Base-by-base conservation (phyloP, 2,797 vertebrate genomes). In the Atherinosoma microstoma region DNA sequence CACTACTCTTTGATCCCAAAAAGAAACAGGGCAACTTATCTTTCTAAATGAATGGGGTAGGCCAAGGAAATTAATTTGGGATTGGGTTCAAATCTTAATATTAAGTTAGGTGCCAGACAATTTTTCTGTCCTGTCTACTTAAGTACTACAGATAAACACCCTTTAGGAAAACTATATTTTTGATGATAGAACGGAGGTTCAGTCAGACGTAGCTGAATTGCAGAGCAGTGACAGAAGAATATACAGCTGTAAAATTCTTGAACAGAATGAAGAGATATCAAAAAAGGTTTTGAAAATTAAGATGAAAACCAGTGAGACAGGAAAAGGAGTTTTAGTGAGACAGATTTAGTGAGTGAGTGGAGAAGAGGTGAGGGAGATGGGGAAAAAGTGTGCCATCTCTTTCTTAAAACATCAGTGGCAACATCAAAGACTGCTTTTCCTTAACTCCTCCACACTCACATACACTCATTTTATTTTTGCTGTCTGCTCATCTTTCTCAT, bases 401-500 rank as follows among this genome's bases (percentile, higher is more conserved):
- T 59, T 74, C 61, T 75, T 73, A 73, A 78, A 83, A 76, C 2
- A 30, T 70, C 75, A 76, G 51, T 13, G 3, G 62, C 20, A 3
- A 87, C 83, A 78, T 90, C 89, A 89, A 85, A 89, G 87, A 69
- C 32, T 58, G 64, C 10, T 59, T 38, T 51, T 64, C n/a, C 53
- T 27, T 57, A 51, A 64, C n/a, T 77, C 66, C 49, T 61, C 42
- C 58, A 47, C 66, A 36, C 30, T 73, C 54, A 66, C 24, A 57
- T 59, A 60, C 54, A 73, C 24, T 54, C 53, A 13, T 27, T 64
- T 75, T 54, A 45, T 45, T 60, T 36, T 57, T 56, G 47, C 42
- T 15, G 18, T 63, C 30, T 34, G 42, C 67, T 78, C 36, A 0
- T 76, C 59, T 30, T 34, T 18, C 6, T 29, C 0, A 67, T 15